A percentile compares a stretch with the other conserved stretches of the same genome.
phyloP scores from a whole-genome alignment of 1,140 invertebrate species.

The Chymomyza costata region DNA sequence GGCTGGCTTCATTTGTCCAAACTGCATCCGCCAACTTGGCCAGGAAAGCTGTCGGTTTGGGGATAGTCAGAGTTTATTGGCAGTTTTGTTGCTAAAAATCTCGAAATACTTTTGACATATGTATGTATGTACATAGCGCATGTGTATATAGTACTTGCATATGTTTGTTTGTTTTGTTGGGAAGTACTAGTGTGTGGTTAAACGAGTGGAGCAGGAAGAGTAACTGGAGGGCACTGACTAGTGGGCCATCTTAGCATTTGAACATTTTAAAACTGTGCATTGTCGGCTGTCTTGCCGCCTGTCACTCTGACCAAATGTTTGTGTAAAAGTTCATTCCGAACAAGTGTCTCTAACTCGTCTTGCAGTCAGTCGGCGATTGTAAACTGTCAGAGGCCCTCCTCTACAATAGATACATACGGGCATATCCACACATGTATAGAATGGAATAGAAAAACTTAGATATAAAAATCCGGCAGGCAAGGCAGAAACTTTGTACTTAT shows the following conservation, averaged over 20 bases:
- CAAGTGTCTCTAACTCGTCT: slow-evolving; percentile 52
- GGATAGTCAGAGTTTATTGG: slow-evolving; percentile 40
- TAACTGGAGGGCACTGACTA: no score
- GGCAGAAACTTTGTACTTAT: no score
- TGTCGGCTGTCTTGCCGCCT: slow-evolving; percentile 68
- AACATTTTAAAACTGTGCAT: slow-evolving; percentile 63
- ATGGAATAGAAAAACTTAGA: no score
- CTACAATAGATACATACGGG: slow-evolving; percentile 1
- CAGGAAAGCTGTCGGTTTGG: no score
- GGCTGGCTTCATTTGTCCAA: slow-evolving; percentile 62
- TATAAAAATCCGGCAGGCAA: no score
- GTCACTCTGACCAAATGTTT: slow-evolving; percentile 41
- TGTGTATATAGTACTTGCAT: no score
- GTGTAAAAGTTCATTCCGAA: slow-evolving; percentile 57
- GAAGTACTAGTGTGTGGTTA: slow-evolving; percentile 14
- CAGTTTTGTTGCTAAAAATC: slow-evolving; percentile 65
- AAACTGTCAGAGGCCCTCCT: slow-evolving; percentile 23
- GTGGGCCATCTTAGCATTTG: slow-evolving; percentile 48
- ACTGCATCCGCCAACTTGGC: slow-evolving; percentile 65
- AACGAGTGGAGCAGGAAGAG: slow-evolving; percentile 18
- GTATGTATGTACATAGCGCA: slow-evolving; percentile 41
- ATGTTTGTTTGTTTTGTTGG: slow-evolving; percentile 42
- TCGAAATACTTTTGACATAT: slow-evolving; percentile 68
- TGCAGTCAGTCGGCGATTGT: slow-evolving; percentile 33
- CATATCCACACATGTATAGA: no score